phyloP scores from a whole-genome alignment of 2,113 vertebrate genomes.

The Alexandromys fortis region DNA sequence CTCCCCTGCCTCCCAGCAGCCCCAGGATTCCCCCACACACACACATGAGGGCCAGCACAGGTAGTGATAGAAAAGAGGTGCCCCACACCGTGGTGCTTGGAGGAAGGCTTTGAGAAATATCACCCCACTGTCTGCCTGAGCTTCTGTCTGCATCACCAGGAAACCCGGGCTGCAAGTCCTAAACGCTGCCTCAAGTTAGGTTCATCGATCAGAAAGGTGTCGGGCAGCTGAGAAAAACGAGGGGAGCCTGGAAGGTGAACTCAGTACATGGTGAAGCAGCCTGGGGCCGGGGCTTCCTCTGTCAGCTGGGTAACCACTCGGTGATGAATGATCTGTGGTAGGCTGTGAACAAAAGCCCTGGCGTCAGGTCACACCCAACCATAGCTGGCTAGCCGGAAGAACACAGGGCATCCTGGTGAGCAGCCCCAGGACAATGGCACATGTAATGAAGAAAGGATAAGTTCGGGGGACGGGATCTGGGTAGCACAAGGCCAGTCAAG shows the following conservation, averaged over 20 bases:
- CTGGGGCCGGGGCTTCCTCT: not conserved
- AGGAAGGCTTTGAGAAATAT: not conserved
- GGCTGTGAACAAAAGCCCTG: not conserved
- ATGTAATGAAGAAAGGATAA: not conserved
- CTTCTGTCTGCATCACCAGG: not conserved
- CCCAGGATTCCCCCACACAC: not conserved
- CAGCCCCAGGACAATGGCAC: not conserved
- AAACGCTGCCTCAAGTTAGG: not conserved
- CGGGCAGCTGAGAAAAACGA: not conserved
- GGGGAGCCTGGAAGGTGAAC: not conserved
- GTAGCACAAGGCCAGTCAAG: not conserved
- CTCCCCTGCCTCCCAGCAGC: not conserved
- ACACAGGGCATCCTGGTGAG: not conserved
- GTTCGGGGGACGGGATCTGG: not conserved
- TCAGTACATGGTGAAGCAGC: not conserved
- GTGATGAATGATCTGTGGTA: not conserved
- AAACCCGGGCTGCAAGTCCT: not conserved
- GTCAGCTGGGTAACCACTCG: not conserved
- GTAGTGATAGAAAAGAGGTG: not conserved
- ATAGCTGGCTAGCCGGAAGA: not conserved
- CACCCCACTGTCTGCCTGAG: not conserved
- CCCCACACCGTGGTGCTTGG: no score
- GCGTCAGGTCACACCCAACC: not conserved
- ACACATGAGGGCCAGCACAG: not conserved
- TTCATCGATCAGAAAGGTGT: not conserved